Evolutionary conservation across 2,888 invertebrate species (phyloP).

Genomic region (Leptura quadrifasciata): DNA sequence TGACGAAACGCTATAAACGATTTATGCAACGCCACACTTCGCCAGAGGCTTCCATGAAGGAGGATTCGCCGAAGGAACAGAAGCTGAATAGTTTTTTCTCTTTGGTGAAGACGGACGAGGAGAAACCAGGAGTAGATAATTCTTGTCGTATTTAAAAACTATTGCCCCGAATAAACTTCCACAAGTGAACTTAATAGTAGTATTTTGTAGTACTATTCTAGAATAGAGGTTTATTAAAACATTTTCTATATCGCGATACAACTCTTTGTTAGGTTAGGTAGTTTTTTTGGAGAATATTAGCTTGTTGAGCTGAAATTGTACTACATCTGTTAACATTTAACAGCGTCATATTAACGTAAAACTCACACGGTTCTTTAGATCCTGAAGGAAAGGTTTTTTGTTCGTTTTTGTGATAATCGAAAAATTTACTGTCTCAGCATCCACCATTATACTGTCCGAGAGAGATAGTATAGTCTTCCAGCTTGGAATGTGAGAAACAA

Average conservation of each 20-base stretch:
- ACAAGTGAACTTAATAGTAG: conserved; percentile 61
- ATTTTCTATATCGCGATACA: conserved; percentile 20
- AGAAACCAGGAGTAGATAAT: conserved; percentile 55
- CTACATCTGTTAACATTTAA: not conserved
- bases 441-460: too few relatives aligned
- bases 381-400: not conserved
- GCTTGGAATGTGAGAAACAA: not conserved
- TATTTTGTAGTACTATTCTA: conserved; percentile 49
- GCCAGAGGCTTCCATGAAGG: conserved; percentile 60
- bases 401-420: not conserved
- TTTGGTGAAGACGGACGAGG: conserved; percentile 57
- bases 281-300: conserved; percentile 18
- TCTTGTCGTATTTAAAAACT: conserved; percentile 60
- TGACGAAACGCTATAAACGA: conserved; percentile 67
- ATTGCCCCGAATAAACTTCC: conserved; percentile 49
- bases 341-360: not conserved
- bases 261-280: conserved; percentile 17
- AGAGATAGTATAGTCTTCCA: not conserved
- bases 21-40: conserved; percentile 66
- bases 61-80: conserved; percentile 56
- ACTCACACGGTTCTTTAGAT: not conserved
- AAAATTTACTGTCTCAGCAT: not conserved
- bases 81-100: conserved; percentile 59
- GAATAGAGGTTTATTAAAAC: conserved; percentile 34
- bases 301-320: not conserved